Evolutionary conservation across 30 jellyfish, hydroid and myxozoan species (phyloP), one percentile per base, ranked within the genome.

Genomic region (Euphysa ruthae): DNA sequence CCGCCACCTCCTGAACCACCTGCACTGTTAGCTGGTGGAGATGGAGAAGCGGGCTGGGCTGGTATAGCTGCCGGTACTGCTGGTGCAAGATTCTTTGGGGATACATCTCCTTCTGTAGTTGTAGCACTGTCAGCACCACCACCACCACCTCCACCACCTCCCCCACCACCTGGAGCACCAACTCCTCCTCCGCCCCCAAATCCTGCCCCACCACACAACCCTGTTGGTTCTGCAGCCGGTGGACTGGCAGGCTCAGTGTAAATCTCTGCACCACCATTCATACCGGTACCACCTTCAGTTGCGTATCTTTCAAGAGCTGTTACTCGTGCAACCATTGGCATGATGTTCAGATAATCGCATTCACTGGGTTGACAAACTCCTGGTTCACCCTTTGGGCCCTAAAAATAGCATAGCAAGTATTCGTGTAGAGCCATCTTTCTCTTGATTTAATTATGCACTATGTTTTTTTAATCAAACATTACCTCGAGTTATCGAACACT

Each of bases 231-330:
- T 7, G 55, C 81, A 0, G 22, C 25, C 2, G 81, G 85, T 19
- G 90, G 95, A 1, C 94, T 94, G 4, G 83, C 95, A 23, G 90
- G 84, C 12, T 84, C 94, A 1, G 90, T 74, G 16, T 74, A 28
- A 15, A 73, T 69, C 4, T 74, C 62, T 3, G 73, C 81, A 4
- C 95, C 99, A 8, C 99, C 99, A 2, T 77, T 61, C 99, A 91
- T 91, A 30, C 99, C 99, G 4, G 85, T 72, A 46, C 99, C 99
- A 49, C 99, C 99, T 52, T 77, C 99, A 22, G 96, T 82, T 50
- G 99, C 99, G 75, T 91, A 91, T 30, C 95, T 34, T 52, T 91
- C 95, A 13, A 91, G 85, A 6, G 99, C 92, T 7, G 99, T 91
- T 23, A 82, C 75, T 18, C 99, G 84, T 4, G 99, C 99, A 6